Evolutionary conservation across 2,888 invertebrate genomes (phyloP).

Genomic region (Drosophila vallismaia): DNA sequence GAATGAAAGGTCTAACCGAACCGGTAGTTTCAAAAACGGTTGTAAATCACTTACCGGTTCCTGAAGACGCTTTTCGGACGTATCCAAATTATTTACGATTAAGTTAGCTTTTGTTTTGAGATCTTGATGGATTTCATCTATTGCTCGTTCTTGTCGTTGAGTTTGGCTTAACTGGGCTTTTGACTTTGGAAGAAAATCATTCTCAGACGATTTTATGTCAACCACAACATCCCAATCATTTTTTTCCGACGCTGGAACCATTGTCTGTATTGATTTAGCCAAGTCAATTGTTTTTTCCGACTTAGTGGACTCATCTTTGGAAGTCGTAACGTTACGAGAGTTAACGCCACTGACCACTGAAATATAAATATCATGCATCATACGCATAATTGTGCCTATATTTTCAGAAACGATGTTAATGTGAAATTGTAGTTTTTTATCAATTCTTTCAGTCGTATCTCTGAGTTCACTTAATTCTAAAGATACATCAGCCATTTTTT

Average conservation of each 20-base stretch:
- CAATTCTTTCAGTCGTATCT: conserved; percentile 90
- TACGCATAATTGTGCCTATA: conserved; percentile 90
- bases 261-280: conserved; percentile 92
- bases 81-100: conserved; percentile 93
- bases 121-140: conserved; percentile 93
- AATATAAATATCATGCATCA: conserved; percentile 92
- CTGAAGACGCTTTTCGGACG: conserved; percentile 92
- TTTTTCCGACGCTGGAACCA: conserved; percentile 93
- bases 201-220: conserved; percentile 94
- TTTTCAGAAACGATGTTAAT: conserved; percentile 93
- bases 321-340: conserved; percentile 22
- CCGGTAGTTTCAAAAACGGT: conserved; percentile 90
- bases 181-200: conserved; percentile 93
- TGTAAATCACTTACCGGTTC: conserved; percentile 94
- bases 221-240: conserved; percentile 97
- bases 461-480: conserved; percentile 92
- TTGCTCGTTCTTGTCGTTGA: conserved; percentile 93
- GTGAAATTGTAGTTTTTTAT: conserved; percentile 93
- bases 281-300: conserved; percentile 92
- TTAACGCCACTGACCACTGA: conserved; percentile 90
- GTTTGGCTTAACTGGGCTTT: conserved; percentile 93
- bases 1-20: conserved; percentile 90
- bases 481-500: conserved; percentile 92
- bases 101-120: conserved; percentile 92
- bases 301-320: conserved; percentile 72